Conservation (phyloP, 2,888 invertebrate species). For the Epinotia ramella region DNA sequence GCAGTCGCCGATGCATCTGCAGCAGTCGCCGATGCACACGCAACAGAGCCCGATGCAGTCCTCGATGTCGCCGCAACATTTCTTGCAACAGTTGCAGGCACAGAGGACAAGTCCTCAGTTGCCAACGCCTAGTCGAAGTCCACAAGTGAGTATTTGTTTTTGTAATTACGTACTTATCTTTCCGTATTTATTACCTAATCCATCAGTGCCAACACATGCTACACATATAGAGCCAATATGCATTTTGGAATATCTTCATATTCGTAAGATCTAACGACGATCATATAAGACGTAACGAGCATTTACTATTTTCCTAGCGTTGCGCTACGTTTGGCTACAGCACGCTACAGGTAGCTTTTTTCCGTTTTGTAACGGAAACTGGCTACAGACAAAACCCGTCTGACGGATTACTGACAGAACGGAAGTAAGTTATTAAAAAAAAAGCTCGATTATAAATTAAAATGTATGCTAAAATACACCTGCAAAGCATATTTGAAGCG, state of each 20-base stretch:
- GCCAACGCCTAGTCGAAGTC: constrained; percentile 80
- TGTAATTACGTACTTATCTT: neutral
- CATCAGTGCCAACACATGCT: no score
- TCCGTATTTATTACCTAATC: no score
- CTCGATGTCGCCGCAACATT: constrained; percentile 69
- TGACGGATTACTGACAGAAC: neutral
- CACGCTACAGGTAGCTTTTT: neutral
- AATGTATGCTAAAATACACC: no score
- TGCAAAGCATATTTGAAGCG: no score
- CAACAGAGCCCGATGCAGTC: constrained; percentile 49
- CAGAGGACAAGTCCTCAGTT: constrained; percentile 80
- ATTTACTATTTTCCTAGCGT: neutral
- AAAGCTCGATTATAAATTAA: no score
- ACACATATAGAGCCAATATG: no score
- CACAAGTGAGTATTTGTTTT: constrained; percentile 65
- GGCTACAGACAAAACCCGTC: neutral
- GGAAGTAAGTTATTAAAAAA: neutral
- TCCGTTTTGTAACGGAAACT: neutral
- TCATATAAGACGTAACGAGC: no score
- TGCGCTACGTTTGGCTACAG: neutral
- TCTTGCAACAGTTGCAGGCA: constrained; percentile 73
- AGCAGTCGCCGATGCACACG: constrained; percentile 48
- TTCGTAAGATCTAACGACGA: no score
- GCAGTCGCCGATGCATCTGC: constrained; percentile 48
- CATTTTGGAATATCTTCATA: no score